These are phyloP conservation scores for Chamaea fasciata DNA, from an alignment of 2,113 vertebrate genomes.

Conservation along the genomic window DNA sequence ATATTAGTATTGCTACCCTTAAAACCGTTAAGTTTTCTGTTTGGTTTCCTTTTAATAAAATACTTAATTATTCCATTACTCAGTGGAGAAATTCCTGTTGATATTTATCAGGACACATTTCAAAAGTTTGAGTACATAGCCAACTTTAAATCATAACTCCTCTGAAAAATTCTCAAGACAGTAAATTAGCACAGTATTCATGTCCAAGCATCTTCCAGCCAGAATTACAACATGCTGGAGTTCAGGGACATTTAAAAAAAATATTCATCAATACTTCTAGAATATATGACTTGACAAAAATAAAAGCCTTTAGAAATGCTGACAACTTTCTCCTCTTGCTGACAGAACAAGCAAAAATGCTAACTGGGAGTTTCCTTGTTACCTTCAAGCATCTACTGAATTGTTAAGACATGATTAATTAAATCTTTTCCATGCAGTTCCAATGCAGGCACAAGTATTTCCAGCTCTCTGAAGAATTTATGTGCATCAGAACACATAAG, in stretches of 20 bases:
- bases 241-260: neutral
- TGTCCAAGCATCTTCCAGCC: neutral
- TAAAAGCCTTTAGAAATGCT: neutral
- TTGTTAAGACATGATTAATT: neutral
- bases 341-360: neutral
- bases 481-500: neutral
- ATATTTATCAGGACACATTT: neutral
- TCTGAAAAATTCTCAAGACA: neutral
- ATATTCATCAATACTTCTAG: neutral
- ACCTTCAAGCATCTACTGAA: neutral
- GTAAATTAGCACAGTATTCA: neutral
- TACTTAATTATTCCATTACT: conserved; percentile 8
- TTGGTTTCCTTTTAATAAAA: neutral
- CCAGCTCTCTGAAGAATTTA: neutral
- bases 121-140: neutral
- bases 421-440: neutral
- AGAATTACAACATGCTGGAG: neutral
- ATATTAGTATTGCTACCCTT: neutral
- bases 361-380: neutral
- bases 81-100: neutral
- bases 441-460: neutral
- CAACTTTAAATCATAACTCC: neutral
- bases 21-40: neutral
- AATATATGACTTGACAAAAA: neutral
- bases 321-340: neutral